Evolutionary conservation across 2,797 vertebrate genomes (phyloP).

Genomic region (Coccyzus lansbergi): DNA sequence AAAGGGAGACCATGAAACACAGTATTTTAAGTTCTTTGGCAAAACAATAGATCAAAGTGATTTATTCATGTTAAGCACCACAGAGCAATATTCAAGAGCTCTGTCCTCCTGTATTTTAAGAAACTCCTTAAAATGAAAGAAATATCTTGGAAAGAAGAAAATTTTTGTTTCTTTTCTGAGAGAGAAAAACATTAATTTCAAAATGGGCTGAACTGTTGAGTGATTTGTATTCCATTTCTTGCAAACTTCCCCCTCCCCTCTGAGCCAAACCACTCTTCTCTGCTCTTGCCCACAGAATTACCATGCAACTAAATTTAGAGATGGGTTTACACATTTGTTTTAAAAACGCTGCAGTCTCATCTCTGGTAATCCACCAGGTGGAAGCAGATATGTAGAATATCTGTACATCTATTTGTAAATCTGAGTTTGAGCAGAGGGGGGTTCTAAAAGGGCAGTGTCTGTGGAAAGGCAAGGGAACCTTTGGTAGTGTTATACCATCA

Average conservation of each 20-base stretch:
- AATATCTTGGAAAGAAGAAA: background rate
- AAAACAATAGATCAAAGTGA: background rate
- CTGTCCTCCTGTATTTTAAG: background rate
- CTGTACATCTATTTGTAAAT: background rate
- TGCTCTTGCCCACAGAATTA: background rate
- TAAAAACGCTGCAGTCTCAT: background rate
- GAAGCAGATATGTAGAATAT: conserved; percentile 61
- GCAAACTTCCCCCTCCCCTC: background rate
- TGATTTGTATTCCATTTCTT: background rate
- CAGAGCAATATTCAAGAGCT: background rate
- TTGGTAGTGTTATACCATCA: background rate
- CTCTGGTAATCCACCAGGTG: conserved; percentile 64
- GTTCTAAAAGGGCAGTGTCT: background rate
- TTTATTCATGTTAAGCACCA: background rate
- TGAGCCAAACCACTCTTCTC: background rate
- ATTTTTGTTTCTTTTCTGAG: background rate
- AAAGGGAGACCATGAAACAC: background rate
- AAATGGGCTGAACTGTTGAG: background rate
- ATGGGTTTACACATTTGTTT: background rate
- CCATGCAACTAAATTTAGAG: conserved; percentile 2
- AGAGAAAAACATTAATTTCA: background rate
- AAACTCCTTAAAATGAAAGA: background rate
- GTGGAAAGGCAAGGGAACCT: background rate
- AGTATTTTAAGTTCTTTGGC: background rate
- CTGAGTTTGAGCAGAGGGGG: background rate